Evolutionary conservation across 1,140 invertebrate species (phyloP), one percentile per base, ranked within the genome.

Genomic region (Magallana angulata): DNA sequence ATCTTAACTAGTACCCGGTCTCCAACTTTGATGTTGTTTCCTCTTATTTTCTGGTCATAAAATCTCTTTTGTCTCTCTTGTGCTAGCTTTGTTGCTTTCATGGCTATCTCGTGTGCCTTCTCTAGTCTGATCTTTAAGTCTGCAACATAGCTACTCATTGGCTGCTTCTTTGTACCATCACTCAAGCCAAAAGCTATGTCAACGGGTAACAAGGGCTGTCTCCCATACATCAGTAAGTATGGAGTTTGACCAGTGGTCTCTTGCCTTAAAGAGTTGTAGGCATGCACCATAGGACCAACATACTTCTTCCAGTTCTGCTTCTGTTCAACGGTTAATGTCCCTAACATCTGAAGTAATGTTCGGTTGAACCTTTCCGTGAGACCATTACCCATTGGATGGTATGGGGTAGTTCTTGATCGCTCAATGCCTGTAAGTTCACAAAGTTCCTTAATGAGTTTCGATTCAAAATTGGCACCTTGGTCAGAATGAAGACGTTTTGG

Each of bases 401-500:
- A 91, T 89, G 86, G 85, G 0, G 91, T 90, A 0, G 57, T 76
- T 57, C 90, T 80, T 14, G 85, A 85, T 84, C 88, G 88, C 48
- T 89, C 57, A 3, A 89, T 91, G 12, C 88, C 90, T n/a, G 88
- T 57, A 4, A 89, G 16, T 11, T 81, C 14, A 83, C 90, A 92
- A 4, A 92, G 57, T 81, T 91, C 89, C 5, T 85, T 62, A 7
- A 92, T 90, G 0, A 92, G 12, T 60, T 89, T 62, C 0, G 60
- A 48, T 83, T 90, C 83, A 58, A 93, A 92, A 71, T 92, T 90
- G 11, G 85, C 36, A 8, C 94, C 94, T 88, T 94, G 93, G 86
- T 95, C 94, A 0, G 93, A 87, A 16, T 94, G 90, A 1, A 95
- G 80, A n/a, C 93, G 85, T 9, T 91, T 58, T 0, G 95, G 95